phyloP scores from a whole-genome alignment of 2,888 invertebrate species.

The Allolobophora icterica region DNA sequence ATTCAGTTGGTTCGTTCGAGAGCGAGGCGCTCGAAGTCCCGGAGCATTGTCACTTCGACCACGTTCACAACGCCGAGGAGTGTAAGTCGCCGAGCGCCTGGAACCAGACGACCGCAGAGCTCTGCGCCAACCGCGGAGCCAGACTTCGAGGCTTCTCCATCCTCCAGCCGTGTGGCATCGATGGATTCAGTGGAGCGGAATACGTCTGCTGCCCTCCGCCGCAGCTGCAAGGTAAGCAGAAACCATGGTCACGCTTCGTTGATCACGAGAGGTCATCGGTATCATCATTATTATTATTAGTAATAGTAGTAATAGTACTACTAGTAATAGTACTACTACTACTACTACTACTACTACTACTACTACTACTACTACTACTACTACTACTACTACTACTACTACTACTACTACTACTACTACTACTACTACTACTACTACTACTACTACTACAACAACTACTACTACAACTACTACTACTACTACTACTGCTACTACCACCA shows the following conservation, averaged over 20 bases:
- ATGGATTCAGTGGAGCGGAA: conserved; percentile 95
- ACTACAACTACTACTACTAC: too few species aligned
- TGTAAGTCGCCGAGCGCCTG: conserved; percentile 84
- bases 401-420: too few species aligned
- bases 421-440: too few species aligned
- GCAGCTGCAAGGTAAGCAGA: not conserved
- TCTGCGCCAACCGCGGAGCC: conserved; percentile 78
- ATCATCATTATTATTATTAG: too few species aligned
- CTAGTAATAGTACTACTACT: not conserved
- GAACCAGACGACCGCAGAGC: conserved; percentile 72
- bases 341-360: conserved; percentile 6
- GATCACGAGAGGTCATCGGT: too few species aligned
- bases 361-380: too few species aligned
- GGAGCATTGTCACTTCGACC: conserved; percentile 96
- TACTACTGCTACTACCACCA: too few species aligned
- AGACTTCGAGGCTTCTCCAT: conserved; percentile 92
- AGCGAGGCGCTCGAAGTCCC: conserved; percentile 97
- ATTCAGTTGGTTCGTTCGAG: conserved; percentile 93
- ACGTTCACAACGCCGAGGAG: conserved; percentile 94
- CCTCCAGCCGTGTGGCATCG: conserved; percentile 95
- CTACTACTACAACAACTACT: too few species aligned
- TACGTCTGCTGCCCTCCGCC: conserved; percentile 93
- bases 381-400: too few species aligned
- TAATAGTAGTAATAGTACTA: not conserved
- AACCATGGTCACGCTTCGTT: too few species aligned